These are phyloP conservation scores for Cirrhinus molitorella DNA, from an alignment of 2,797 vertebrate genomes.

Conservation along the genomic window DNA sequence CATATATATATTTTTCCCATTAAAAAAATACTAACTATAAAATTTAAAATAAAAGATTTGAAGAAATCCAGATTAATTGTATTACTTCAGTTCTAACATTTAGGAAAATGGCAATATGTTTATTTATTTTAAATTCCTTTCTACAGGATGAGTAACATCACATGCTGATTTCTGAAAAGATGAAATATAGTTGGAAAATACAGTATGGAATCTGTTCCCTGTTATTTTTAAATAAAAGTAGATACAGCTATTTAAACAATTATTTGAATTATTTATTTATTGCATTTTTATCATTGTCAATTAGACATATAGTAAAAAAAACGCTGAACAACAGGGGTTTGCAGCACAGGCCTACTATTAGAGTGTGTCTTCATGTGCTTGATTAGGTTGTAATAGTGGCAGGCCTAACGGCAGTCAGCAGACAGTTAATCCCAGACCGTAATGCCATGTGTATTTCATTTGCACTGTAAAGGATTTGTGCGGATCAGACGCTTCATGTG, in stretches of 20 bases:
- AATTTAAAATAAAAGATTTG: not conserved
- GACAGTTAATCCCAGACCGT: constrained; percentile 69
- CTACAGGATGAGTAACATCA: not conserved
- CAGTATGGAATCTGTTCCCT: not conserved
- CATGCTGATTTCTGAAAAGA: not conserved
- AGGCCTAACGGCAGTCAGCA: constrained; percentile 66
- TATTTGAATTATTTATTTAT: not conserved
- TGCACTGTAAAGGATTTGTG: constrained; percentile 77
- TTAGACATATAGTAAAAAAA: not conserved
- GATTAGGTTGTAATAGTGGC: constrained; percentile 70
- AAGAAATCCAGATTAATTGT: not conserved
- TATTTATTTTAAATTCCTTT: not conserved
- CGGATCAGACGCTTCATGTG: constrained; percentile 75
- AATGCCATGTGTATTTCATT: constrained; percentile 73
- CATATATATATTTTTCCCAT: not conserved
- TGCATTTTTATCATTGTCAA: not conserved
- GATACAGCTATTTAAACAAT: not conserved
- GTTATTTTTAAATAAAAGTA: not conserved
- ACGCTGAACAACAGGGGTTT: not conserved
- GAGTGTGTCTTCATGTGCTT: constrained; percentile 61
- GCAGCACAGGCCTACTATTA: constrained; percentile 55
- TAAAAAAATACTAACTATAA: not conserved
- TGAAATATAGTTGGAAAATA: not conserved
- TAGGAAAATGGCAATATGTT: not conserved
- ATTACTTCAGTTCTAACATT: not conserved